Base-by-base conservation (phyloP, 2,797 vertebrate genomes). In the Nyctibius grandis region DNA sequence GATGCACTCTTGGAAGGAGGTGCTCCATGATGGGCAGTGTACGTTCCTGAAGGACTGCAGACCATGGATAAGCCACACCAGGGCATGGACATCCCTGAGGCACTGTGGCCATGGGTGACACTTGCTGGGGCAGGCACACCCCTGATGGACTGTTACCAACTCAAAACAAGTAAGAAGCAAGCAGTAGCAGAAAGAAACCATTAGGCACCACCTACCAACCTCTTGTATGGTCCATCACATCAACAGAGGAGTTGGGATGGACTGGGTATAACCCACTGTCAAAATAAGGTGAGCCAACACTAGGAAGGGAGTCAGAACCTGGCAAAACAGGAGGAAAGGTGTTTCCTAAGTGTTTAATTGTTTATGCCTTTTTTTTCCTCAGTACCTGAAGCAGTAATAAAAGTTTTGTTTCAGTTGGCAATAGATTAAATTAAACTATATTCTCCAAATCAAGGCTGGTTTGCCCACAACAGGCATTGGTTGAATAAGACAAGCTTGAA, bases 11-110 rank as follows among this genome's bases (percentile, higher is more conserved):
- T 54, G 54, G 42, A 72, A 56, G 15, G 18, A 50, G 17, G 20
- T 69, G 47, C 26, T 68, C 42, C 1, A 1, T 57, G 44, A n/a
- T 0, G 1, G 15, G 17, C 23, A 50, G 4, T 6, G 7, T 70
- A 70, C 11, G 50, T 1, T 57, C 36, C 44, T 40, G 65, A 70
- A 50, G 33, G 50, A 64, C 25, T 38, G 33, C 25, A 51, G 25
- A 5, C 44, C 36, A 15, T 34, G 44, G 31, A 12, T 36, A 48
- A 72, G 36, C 18, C 36, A 64, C 22, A 53, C 10, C 20, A 50
- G 26, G 9, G 9, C 22, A 36, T 18, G 51, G 33, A 38, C 7
- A 56, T 50, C 9, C 33, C 42, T 57, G 33, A 42, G 50, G 33
- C 11, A 77, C 33, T 63, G 33, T 68, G 33, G 26, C 28, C 10